A percentile compares a stretch with the other conserved stretches of the same genome.
phyloP scores from a whole-genome alignment of 2,797 vertebrate species.

The Calcarius lapponicus region DNA sequence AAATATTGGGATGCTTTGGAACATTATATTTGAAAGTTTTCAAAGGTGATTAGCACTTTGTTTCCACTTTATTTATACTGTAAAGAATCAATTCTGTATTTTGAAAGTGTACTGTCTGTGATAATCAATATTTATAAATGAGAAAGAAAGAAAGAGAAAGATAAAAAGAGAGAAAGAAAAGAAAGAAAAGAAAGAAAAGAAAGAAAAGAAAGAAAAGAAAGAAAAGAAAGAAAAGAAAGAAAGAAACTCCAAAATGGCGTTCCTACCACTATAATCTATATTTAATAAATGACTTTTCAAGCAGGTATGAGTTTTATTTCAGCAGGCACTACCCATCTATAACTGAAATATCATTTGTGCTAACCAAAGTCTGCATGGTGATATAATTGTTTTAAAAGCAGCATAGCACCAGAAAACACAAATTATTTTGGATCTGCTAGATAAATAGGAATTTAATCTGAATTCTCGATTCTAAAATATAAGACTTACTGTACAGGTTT shows the following conservation, averaged over 20 bases:
- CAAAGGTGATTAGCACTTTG: background rate
- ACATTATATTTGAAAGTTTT: background rate
- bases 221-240: background rate
- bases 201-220: background rate
- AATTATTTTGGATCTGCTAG: background rate
- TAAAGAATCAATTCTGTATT: background rate
- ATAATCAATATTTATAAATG: conserved; percentile 9
- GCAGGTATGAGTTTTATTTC: background rate
- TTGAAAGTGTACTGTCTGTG: background rate
- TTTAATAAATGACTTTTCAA: conserved; percentile 40
- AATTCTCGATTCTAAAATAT: background rate
- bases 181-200: background rate
- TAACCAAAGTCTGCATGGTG: background rate
- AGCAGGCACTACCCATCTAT: background rate
- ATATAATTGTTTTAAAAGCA: conserved; percentile 4
- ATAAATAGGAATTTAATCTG: background rate
- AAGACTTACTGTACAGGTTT: background rate
- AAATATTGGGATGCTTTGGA: background rate
- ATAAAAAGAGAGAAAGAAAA: background rate
- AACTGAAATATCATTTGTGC: conserved; percentile 17
- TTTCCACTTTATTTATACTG: background rate
- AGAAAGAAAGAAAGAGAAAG: background rate
- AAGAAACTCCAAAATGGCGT: background rate
- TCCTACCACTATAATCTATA: background rate
- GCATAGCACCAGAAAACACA: background rate